Conservation (phyloP, 2,888 invertebrate species). For the Tryphoninae sp. region DNA sequence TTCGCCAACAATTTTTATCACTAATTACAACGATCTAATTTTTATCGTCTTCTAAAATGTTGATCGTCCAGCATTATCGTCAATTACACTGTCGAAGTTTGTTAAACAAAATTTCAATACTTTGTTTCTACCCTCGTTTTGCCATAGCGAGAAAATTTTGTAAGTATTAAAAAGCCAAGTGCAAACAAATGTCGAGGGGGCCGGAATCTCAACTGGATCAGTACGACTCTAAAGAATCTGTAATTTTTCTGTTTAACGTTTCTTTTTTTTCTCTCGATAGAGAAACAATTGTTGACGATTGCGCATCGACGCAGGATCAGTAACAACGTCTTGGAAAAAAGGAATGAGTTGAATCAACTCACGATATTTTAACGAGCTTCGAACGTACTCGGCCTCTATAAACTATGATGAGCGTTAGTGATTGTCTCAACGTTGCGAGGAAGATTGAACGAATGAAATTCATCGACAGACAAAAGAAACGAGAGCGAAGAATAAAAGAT, state of each 20-base stretch:
- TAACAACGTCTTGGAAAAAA: neutral
- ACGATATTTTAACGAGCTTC: conserved; percentile 17
- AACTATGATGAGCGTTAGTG: conserved; percentile 35
- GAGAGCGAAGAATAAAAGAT: conserved; percentile 26
- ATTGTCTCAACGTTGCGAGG: neutral
- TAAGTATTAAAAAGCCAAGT: neutral
- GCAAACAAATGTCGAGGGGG: neutral
- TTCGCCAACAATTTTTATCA: neutral
- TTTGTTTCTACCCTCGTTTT: neutral
- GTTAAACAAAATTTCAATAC: neutral
- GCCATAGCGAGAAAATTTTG: neutral
- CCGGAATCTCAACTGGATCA: conserved; percentile 26
- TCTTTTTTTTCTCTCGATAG: neutral
- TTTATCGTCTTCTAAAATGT: neutral
- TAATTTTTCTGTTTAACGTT: conserved; percentile 4
- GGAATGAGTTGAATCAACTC: conserved; percentile 2
- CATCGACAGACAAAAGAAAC: conserved; percentile 23
- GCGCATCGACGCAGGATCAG: neutral
- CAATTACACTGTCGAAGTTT: too few relatives aligned
- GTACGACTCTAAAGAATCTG: conserved; percentile 8
- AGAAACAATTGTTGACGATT: neutral
- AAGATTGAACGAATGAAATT: conserved; percentile 8
- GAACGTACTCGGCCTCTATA: neutral
- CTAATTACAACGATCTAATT: neutral
- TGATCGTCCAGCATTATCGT: too few relatives aligned